Percentiles rank a stretch among this genome's conserved stretches.
Evolutionary conservation across 1,140 invertebrate species (phyloP).

Genomic region (Lucilia cuprina): DNA sequence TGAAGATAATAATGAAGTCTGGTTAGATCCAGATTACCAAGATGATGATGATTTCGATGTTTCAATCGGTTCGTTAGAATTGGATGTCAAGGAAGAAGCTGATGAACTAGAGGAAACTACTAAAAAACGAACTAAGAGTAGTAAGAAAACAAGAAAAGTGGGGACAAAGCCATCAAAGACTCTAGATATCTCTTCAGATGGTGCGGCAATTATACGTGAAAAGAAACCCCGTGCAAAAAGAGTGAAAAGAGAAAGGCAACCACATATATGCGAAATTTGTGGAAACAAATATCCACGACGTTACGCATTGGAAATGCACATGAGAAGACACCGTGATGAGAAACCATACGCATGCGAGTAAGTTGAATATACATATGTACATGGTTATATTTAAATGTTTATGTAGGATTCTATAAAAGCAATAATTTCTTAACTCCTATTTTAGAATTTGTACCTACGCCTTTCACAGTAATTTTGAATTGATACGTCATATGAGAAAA

Average conservation of each 20-base stretch:
- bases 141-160: not conserved
- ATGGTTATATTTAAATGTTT: too few species aligned
- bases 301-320: conserved; percentile 54
- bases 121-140: not conserved
- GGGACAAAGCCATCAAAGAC: conserved; percentile 11
- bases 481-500: conserved; percentile 57
- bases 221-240: not conserved
- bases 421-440: not conserved
- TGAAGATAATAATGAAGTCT: conserved; percentile 10
- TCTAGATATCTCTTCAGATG: conserved; percentile 36
- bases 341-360: conserved; percentile 59
- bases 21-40: conserved; percentile 8
- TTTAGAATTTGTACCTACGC: conserved; percentile 53
- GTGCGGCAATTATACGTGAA: conserved; percentile 33
- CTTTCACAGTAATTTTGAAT: conserved; percentile 58
- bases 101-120: not conserved
- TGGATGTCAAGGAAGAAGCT: not conserved
- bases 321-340: conserved; percentile 57
- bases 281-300: conserved; percentile 56
- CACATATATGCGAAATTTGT: conserved; percentile 55
- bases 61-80: not conserved
- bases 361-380: conserved; percentile 7
- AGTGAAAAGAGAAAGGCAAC: conserved; percentile 32
- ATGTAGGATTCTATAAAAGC: too few species aligned
- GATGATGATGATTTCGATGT: conserved; percentile 5